Base-by-base conservation (phyloP, 2,113 vertebrate species). In the Albula goreensis region DNA sequence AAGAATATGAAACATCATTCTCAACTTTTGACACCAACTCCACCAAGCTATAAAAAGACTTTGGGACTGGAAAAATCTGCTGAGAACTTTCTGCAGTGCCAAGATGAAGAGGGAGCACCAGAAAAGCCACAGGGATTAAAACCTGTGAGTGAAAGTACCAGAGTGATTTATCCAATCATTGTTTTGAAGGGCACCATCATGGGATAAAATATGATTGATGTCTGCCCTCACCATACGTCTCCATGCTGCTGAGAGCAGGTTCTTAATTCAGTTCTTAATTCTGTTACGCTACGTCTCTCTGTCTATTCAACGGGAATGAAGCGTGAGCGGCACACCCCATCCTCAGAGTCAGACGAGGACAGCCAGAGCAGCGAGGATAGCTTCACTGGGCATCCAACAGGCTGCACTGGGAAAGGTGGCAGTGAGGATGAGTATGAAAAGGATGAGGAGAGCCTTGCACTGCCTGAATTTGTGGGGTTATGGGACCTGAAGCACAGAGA, bases 391-490 rank as follows among this genome's bases (percentile, higher is more conserved):
- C 91, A 74, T 1, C 57, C 22, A 19, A 19, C 4, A 8, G 82
- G 78, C 57, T 50, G 19, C n/a, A 9, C 66, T 60, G 4, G 87
- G 0, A 83, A 84, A 3, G 63, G 12, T 25, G 87, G 77, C 84
- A 85, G 92, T n/a, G 51, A 6, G 2, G 87, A 90, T 0, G 66
- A 92, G 83, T 86, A 84, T 10, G 83, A 92, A 22, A 82, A 88
- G 80, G 92, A 90, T 2, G 52, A 7, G 0, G 57, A 94, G 86
- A 93, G 78, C 2, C 90, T 98, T 25, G 89, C 90, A 0, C 90
- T 96, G 89, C 97, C 97, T 0, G 97, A 98, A 89, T 96, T 99
- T 88, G 90, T 91, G 0, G 97, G 97, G 17, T 95, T 97, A 5
- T 97, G 96, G 97, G 89, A 89, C 41, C 91, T 88, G 4, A 86